phyloP scores from a whole-genome alignment of 2,888 invertebrate species.

The Sesia apiformis region DNA sequence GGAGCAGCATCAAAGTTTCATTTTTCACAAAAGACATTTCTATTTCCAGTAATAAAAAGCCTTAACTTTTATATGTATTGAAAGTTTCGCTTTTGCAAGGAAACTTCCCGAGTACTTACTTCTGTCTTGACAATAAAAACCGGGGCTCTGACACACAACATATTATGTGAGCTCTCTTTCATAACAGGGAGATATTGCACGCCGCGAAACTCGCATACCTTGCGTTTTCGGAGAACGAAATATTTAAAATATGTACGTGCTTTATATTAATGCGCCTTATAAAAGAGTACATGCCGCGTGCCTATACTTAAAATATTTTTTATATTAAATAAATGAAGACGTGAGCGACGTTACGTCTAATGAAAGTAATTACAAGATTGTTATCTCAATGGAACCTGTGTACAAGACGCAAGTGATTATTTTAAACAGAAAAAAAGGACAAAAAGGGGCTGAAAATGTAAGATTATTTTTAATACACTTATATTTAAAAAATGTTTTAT shows the following conservation, averaged over 20 bases:
- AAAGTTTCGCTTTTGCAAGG: not conserved
- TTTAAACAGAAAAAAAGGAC: no score
- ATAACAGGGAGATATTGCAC: conserved; percentile 1
- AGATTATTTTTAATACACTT: no score
- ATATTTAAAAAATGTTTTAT: no score
- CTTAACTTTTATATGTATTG: not conserved
- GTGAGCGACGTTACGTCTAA: not conserved
- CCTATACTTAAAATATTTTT: no score
- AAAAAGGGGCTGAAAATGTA: no score
- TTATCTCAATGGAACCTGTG: no score
- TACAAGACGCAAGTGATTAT: no score
- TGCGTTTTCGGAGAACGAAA: conserved; percentile 15
- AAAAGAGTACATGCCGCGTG: conserved; percentile 8
- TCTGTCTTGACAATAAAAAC: not conserved
- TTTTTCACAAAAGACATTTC: no score
- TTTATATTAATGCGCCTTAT: conserved; percentile 36
- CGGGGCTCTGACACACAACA: not conserved
- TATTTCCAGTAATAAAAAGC: not conserved
- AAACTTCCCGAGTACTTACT: not conserved
- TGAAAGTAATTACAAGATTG: not conserved
- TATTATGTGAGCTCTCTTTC: not conserved
- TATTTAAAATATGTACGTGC: conserved; percentile 20
- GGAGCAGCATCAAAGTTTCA: no score
- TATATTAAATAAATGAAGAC: not conserved
- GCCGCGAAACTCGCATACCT: not conserved